These are phyloP conservation scores for Scylla paramamosain DNA, from an alignment of 1,140 invertebrate genomes.

Conservation along the genomic window DNA sequence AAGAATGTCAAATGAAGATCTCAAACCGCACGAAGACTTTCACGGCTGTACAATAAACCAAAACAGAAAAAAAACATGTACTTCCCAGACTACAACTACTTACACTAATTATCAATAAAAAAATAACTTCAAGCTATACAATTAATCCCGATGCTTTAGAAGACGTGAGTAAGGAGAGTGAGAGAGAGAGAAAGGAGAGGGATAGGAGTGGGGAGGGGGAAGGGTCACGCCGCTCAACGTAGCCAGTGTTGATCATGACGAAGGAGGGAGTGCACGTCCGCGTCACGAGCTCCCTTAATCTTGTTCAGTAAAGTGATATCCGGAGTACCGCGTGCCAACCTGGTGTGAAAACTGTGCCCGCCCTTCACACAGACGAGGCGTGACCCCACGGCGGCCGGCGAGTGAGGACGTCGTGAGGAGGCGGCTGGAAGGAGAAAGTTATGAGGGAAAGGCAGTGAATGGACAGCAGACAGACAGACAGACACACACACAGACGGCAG, in stretches of 20 bases:
- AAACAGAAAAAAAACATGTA: background rate
- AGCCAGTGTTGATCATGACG: conserved; percentile 68
- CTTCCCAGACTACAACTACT: background rate
- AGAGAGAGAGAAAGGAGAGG: background rate
- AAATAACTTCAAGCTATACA: background rate
- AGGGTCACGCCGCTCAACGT: background rate
- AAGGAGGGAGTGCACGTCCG: conserved; percentile 38
- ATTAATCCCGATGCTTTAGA: background rate
- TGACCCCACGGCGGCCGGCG: too few relatives aligned
- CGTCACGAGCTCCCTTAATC: background rate
- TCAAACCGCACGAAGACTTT: background rate
- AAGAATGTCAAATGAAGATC: background rate
- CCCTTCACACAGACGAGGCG: too few relatives aligned
- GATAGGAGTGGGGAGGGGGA: background rate
- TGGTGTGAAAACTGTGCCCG: background rate
- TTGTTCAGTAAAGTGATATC: conserved; percentile 21
- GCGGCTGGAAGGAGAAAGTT: background rate
- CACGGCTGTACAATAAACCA: background rate
- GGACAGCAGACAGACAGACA: too few relatives aligned
- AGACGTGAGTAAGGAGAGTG: too few relatives aligned
- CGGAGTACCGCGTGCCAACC: background rate
- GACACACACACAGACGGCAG: too few relatives aligned
- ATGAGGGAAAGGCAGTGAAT: background rate
- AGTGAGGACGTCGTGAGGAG: background rate
- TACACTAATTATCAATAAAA: background rate